Evolutionary conservation across 1,140 invertebrate species (phyloP).

Genomic region (Arion vulgaris): DNA sequence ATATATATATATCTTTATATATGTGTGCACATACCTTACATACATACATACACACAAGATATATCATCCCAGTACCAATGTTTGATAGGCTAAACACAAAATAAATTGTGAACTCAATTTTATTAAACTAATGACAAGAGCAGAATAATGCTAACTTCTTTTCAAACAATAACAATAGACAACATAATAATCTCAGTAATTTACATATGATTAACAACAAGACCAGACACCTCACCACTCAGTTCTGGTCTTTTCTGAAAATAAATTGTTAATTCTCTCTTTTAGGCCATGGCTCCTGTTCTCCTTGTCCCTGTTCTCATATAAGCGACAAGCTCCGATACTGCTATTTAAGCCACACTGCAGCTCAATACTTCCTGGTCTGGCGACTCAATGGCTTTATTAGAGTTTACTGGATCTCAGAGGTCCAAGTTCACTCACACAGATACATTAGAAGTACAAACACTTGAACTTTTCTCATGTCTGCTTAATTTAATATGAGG

Average conservation of each 20-base stretch:
- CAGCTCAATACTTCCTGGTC: constrained; percentile 68
- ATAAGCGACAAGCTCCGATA: constrained; percentile 70
- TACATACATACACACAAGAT: no score
- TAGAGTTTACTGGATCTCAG: constrained; percentile 72
- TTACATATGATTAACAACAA: not conserved
- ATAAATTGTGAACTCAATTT: no score
- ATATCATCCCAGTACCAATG: no score
- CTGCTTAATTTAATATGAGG: no score
- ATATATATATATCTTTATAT: no score
- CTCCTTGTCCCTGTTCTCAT: constrained; percentile 65
- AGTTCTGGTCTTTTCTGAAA: constrained; percentile 72
- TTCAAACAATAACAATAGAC: no score
- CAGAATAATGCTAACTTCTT: no score
- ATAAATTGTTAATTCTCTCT: constrained; percentile 71
- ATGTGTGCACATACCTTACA: no score
- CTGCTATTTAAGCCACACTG: constrained; percentile 73
- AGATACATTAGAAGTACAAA: not conserved
- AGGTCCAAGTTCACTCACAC: constrained; percentile 69
- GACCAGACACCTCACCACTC: constrained; percentile 62
- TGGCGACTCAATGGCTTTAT: constrained; percentile 69
- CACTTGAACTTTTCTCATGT: not conserved
- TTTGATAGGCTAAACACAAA: no score
- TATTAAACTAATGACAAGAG: no score
- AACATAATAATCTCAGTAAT: no score
- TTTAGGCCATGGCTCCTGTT: constrained; percentile 64